phyloP scores from a whole-genome alignment of 2,113 vertebrate genomes.

The Myiozetetes cayanensis region DNA sequence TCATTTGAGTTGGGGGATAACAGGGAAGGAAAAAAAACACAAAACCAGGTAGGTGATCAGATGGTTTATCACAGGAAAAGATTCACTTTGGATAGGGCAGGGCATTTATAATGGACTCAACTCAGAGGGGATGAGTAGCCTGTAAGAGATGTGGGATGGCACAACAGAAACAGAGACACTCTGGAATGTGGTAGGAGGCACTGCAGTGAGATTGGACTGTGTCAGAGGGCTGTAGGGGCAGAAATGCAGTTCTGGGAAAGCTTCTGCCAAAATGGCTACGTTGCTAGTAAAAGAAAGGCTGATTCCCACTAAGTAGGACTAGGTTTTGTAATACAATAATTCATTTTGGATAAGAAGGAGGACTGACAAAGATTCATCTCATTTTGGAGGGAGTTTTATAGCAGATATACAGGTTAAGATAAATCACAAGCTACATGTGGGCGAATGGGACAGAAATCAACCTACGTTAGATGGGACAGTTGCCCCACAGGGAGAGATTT shows the following conservation, averaged over 20 bases:
- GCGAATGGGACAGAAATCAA: neutral
- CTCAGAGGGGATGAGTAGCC: neutral
- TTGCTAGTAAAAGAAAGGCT: neutral
- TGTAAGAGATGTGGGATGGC: neutral
- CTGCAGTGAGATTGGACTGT: neutral
- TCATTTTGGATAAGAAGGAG: neutral
- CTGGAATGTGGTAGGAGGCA: neutral
- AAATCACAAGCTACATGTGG: neutral
- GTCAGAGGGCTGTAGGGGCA: neutral
- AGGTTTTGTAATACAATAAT: neutral
- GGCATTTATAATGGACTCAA: neutral
- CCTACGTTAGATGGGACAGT: neutral
- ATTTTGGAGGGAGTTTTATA: slow-evolving; percentile 14
- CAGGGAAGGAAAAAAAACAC: neutral
- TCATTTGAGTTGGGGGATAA: slow-evolving; percentile 26
- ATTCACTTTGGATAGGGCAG: neutral
- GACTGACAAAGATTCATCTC: neutral
- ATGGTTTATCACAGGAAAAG: neutral
- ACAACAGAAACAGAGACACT: neutral
- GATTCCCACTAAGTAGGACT: neutral
- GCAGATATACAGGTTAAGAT: neutral
- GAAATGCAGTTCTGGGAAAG: neutral
- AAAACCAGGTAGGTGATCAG: neutral
- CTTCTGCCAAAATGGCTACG: neutral
- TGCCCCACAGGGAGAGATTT: neutral